A percentile compares a stretch with the other conserved stretches of the same genome.
These are phyloP conservation scores for Cyclura pinguis DNA, from an alignment of 2,797 vertebrate species.

Conservation along the genomic window DNA sequence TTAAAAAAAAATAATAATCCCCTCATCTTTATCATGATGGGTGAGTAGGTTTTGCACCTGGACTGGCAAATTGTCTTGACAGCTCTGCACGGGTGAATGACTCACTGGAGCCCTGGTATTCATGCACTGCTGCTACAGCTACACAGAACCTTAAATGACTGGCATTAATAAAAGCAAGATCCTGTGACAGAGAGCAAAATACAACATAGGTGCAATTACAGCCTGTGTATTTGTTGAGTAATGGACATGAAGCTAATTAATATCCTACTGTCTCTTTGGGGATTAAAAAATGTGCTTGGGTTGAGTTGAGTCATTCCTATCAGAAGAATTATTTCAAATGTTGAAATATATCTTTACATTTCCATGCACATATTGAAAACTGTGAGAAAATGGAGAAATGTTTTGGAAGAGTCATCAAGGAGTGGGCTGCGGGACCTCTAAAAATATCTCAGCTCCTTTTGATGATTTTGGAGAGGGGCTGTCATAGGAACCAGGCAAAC, in stretches of 20 bases:
- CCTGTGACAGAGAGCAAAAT: conserved; percentile 71
- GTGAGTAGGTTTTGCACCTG: conserved; percentile 61
- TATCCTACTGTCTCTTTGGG: conserved; percentile 69
- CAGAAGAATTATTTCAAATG: conserved; percentile 61
- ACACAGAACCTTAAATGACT: conserved; percentile 79
- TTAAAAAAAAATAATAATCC: conserved; percentile 11
- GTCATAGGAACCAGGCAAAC: too few species aligned
- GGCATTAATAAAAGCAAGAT: conserved; percentile 75
- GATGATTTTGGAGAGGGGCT: too few species aligned
- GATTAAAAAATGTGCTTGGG: conserved; percentile 49
- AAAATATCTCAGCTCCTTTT: neutral
- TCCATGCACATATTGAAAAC: too few species aligned
- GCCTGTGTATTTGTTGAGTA: conserved; percentile 71
- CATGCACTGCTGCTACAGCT: conserved; percentile 59
- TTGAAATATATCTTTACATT: neutral
- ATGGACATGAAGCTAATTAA: conserved; percentile 78
- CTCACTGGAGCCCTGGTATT: conserved; percentile 66
- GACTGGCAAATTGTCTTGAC: conserved; percentile 47
- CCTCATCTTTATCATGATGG: conserved; percentile 48
- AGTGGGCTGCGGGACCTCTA: neutral
- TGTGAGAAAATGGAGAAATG: neutral
- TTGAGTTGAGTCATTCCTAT: conserved; percentile 60
- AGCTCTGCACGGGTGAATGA: conserved; percentile 66
- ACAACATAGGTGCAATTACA: conserved; percentile 69
- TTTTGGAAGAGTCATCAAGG: neutral